phyloP scores from a whole-genome alignment of 35 echinoderm and acorn worm species.

The Stichopus chloronotus region DNA sequence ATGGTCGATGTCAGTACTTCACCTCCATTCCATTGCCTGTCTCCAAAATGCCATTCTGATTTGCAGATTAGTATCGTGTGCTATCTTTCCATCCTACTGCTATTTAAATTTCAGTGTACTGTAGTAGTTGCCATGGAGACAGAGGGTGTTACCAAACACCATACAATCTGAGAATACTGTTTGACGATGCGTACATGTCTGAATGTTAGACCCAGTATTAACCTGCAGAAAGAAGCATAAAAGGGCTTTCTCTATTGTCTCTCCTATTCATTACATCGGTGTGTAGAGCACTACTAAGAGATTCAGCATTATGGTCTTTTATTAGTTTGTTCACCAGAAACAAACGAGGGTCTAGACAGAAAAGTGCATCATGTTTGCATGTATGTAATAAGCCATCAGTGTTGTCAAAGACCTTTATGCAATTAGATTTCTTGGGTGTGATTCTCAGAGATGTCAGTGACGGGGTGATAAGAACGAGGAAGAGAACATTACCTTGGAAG shows the following conservation, averaged over 20 bases:
- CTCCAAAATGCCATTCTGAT: too few species aligned
- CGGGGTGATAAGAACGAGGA: not conserved
- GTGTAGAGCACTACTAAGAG: not conserved
- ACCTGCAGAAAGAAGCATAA: not conserved
- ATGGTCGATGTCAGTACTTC: too few species aligned
- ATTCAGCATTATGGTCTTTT: not conserved
- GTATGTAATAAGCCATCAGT: not conserved
- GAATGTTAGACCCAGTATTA: not conserved
- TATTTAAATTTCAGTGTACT: not conserved
- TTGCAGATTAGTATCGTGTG: too few species aligned
- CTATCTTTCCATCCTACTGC: not conserved
- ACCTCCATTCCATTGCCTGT: too few species aligned
- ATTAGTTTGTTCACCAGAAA: not conserved
- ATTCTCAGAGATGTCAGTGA: not conserved
- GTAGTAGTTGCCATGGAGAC: not conserved
- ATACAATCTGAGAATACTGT: not conserved
- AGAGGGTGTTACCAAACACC: not conserved
- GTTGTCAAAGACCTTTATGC: not conserved
- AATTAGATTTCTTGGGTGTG: not conserved
- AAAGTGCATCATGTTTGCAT: not conserved
- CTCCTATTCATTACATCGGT: not conserved
- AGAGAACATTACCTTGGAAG: not conserved
- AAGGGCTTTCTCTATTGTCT: not conserved
- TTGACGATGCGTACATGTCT: not conserved
- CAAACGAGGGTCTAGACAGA: not conserved